Evolutionary conservation across 2,113 vertebrate species (phyloP).

Genomic region (Melospiza melodia): DNA sequence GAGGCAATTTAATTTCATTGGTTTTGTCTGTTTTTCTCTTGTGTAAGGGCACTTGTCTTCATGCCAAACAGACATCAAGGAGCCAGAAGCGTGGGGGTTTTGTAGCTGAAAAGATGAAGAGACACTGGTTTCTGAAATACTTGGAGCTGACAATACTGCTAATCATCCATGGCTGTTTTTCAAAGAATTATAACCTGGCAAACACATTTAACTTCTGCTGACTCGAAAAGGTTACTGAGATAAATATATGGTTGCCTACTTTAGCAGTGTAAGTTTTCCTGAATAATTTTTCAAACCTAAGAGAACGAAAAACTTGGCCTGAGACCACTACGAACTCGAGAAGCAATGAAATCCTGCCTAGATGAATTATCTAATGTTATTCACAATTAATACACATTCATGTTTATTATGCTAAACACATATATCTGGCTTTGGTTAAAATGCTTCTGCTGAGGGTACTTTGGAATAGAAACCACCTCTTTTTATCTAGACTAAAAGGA

Average conservation of each 20-base stretch:
- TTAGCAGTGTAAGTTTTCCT: background rate
- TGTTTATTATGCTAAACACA: background rate
- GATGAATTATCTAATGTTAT: background rate
- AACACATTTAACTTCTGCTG: background rate
- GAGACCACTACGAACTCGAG: background rate
- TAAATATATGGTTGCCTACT: background rate
- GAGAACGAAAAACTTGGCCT: background rate
- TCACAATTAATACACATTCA: background rate
- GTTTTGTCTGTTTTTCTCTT: background rate
- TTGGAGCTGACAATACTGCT: background rate
- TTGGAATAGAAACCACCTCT: background rate
- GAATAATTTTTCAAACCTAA: background rate
- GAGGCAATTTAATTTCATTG: background rate
- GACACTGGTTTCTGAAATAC: background rate
- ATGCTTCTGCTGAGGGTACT: background rate
- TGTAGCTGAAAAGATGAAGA: background rate
- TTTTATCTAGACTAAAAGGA: background rate
- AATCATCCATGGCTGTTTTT: slow-evolving; percentile 2
- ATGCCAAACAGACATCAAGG: slow-evolving; percentile 11
- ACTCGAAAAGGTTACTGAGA: background rate
- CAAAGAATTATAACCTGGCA: background rate
- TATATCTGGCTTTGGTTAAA: background rate
- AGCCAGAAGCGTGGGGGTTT: slow-evolving; percentile 12
- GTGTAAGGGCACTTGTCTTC: background rate
- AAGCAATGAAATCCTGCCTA: background rate